phyloP scores from a whole-genome alignment of 30 jellyfish, hydroid and myxozoan species.

The Turritopsis rubra region DNA sequence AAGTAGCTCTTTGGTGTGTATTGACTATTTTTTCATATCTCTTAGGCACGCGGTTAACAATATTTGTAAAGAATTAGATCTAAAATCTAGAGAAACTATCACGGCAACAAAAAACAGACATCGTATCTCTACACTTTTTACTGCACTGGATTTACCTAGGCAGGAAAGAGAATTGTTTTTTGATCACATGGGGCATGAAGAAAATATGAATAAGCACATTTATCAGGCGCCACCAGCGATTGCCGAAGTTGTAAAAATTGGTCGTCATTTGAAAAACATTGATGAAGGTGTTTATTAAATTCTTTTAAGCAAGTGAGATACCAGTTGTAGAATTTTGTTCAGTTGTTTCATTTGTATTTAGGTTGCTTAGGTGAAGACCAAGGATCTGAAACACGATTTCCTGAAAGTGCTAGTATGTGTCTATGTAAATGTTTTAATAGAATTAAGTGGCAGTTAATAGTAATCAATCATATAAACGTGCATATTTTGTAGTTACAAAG shows the following conservation, averaged over 20 bases:
- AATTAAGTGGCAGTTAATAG: neutral
- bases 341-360: neutral
- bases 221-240: slow-evolving; percentile 18
- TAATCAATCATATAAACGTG: neutral
- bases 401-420: neutral
- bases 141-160: slow-evolving; percentile 7
- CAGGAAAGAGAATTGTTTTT: slow-evolving; percentile 10
- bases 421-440: neutral
- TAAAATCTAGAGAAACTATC: neutral
- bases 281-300: neutral
- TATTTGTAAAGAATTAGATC: neutral
- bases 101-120: slow-evolving; percentile 8
- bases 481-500: neutral
- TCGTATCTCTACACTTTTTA: slow-evolving; percentile 3
- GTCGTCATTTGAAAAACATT: slow-evolving; percentile 7
- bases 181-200: slow-evolving; percentile 15
- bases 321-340: neutral
- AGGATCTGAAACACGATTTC: neutral
- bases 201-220: neutral
- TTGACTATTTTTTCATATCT: neutral
- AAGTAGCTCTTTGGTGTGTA: neutral
- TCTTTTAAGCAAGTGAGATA: neutral
- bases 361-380: neutral
- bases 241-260: neutral
- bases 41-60: neutral